Evolutionary conservation across 2,113 vertebrate genomes (phyloP), one percentile per base, ranked within the genome.

Genomic region (Prunella fulvescens): DNA sequence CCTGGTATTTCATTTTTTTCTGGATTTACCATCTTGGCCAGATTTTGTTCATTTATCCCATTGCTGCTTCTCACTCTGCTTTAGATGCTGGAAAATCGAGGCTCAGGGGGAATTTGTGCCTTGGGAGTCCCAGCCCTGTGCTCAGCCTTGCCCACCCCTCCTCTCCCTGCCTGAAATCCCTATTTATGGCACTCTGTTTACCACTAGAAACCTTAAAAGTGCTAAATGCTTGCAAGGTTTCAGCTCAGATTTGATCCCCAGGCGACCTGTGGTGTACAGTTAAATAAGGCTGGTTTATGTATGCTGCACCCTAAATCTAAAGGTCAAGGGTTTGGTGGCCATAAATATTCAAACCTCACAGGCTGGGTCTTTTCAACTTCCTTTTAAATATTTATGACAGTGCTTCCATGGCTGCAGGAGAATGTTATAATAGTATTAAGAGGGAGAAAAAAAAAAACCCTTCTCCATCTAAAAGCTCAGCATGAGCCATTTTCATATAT

Each of bases 341-440:
- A 70, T 88, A 85, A 95, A 81, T 87, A 85, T 87, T 93, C 74
- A 65, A 33, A 71, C 37, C 6, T 3, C 85, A 19, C 73, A 64
- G 57, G 81, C 23, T 33, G 82, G 79, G 74, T 65, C 69, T 64
- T 69, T 88, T 67, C 86, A 92, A 87, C 33, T 50, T 86, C 23
- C 54, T 86, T 83, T 96, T 92, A 66, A 95, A 96, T 92, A 95
- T 96, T 97, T 74, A 96, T 89, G 71, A 37, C 0, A 1, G 39
- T 50, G 37, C 88, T 94, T 77, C 77, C 57, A 54, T 24, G 76
- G 58, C 80, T 91, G 78, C 76, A 67, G 84, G 76, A 93, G 65
- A 89, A 88, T 33, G 65, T 66, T 57, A 20, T 81, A 80, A 78
- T 39, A 81, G 50, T 80, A 69, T 53, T 40, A 57, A 81, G 23